Base-by-base conservation (phyloP, 2,113 vertebrate genomes). In the Pogonocichla stellata region DNA sequence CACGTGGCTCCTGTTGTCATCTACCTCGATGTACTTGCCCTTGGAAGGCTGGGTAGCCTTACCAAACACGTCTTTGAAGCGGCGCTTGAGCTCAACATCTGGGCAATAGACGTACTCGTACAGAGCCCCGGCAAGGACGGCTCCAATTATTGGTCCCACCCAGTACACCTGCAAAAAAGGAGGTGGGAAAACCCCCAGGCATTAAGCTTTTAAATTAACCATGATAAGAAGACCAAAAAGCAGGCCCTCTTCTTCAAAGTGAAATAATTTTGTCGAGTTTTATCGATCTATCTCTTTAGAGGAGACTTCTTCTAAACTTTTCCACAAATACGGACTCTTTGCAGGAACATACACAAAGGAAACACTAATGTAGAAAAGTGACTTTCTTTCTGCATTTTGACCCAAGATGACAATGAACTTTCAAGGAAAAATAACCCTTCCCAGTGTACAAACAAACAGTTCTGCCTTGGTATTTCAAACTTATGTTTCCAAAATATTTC, bases 71-170 rank as follows among this genome's bases (percentile, higher is more conserved):
- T 98, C 98, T 43, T 98, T 98, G 56, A 99, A 97, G 28, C 95
- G 98, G 33, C 97, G 98, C 92, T 99, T 99, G 85, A 99, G 85
- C 40, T 99, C 98, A 16, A 97, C 93, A 5, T 99, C 99, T 5
- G 99, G 99, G 87, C 99, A 99, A 96, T 98, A 99, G 89, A 99
- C 98, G 5, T 99, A 99, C 70, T 99, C 98, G 7, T 99, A 99
- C 34, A 99, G 98, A 42, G 98, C 98, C 14, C 98, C 99, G 1
- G 99, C 99, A 20, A 99, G 96, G 78, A 99, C 97, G 8, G 97
- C 99, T 57, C 99, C 99, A 22, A 99, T 98, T 50, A 99, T 96
- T 19, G 99, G 99, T 57, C 99, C 99, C 40, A 99, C 97, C 99
- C 99, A 99, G 92, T 99, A 99, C 8, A 99, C 97, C 99, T 99